phyloP scores from a whole-genome alignment of 2,888 invertebrate species.

The Microctonus brassicae region DNA sequence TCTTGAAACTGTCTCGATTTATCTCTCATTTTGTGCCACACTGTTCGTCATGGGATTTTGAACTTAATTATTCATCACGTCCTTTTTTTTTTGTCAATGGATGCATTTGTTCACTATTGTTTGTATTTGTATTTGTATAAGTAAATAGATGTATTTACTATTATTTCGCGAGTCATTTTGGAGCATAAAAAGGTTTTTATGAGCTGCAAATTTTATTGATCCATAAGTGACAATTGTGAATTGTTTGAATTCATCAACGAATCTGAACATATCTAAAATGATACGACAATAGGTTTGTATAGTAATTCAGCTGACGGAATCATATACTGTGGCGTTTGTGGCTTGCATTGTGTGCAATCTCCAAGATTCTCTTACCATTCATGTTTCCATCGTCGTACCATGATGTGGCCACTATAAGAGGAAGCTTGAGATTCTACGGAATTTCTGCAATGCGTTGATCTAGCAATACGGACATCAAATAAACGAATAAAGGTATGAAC shows the following conservation, averaged over 20 bases:
- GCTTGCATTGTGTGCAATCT: conserved; percentile 3
- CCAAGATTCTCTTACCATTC: background rate
- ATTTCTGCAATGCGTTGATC: conserved; percentile 68
- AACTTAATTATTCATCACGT: background rate
- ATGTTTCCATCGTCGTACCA: background rate
- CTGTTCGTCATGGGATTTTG: background rate
- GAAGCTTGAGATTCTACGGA: conserved; percentile 55
- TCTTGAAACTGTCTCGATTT: background rate
- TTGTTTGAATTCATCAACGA: background rate
- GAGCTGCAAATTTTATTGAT: too few species aligned
- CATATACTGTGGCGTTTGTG: background rate
- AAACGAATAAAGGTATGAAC: background rate
- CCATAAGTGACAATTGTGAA: background rate
- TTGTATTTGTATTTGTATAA: too few species aligned
- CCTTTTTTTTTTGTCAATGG: too few species aligned
- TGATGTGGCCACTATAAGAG: conserved; percentile 52
- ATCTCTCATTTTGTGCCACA: background rate
- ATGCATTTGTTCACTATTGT: too few species aligned
- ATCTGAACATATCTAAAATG: background rate
- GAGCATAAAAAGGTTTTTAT: too few species aligned
- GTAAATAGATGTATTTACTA: too few species aligned
- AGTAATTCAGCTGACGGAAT: background rate
- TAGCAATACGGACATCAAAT: conserved; percentile 43
- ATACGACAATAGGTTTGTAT: background rate
- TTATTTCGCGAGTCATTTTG: too few species aligned